phyloP scores from a whole-genome alignment of 2,888 invertebrate species.

The Hololepta plana region DNA sequence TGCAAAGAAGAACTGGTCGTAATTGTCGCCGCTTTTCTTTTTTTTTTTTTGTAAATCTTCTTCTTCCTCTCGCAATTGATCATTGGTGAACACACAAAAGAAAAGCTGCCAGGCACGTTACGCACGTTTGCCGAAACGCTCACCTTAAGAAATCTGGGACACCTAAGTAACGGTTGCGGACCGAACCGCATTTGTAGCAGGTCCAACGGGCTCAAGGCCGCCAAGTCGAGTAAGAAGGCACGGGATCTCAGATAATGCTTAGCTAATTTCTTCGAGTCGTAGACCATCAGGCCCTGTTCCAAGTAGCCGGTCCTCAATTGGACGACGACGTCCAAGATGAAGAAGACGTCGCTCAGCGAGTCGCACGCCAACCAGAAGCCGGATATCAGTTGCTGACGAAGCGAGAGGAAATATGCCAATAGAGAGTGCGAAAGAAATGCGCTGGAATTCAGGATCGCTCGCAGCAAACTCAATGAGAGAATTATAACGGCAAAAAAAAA shows the following conservation, averaged over 20 bases:
- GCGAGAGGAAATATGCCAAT: too few relatives aligned
- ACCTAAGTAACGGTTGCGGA: slow-evolving; percentile 67
- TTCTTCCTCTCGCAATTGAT: too few relatives aligned
- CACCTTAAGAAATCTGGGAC: slow-evolving; percentile 74
- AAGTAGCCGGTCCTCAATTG: slow-evolving; percentile 89
- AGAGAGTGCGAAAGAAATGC: too few relatives aligned
- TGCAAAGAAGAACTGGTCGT: too few relatives aligned
- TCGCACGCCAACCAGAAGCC: slow-evolving; percentile 70
- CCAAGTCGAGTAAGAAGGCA: slow-evolving; percentile 68
- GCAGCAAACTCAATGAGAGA: too few relatives aligned
- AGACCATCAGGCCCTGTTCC: slow-evolving; percentile 89
- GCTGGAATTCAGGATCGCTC: too few relatives aligned
- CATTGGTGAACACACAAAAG: too few relatives aligned
- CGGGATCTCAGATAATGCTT: slow-evolving; percentile 74
- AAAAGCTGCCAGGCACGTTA: too few relatives aligned
- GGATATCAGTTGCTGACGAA: slow-evolving; percentile 38
- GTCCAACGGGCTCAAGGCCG: slow-evolving; percentile 71
- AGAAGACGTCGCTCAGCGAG: slow-evolving; percentile 70
- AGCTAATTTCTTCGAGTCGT: slow-evolving; percentile 77
- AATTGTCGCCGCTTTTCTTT: too few relatives aligned
- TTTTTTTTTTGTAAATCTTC: too few relatives aligned
- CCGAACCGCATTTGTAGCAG: slow-evolving; percentile 70
- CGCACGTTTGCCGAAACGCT: too few relatives aligned
- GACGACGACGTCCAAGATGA: slow-evolving; percentile 73
- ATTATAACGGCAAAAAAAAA: too few relatives aligned